phyloP scores from a whole-genome alignment of 2,888 invertebrate species.

The Magallana nippona region DNA sequence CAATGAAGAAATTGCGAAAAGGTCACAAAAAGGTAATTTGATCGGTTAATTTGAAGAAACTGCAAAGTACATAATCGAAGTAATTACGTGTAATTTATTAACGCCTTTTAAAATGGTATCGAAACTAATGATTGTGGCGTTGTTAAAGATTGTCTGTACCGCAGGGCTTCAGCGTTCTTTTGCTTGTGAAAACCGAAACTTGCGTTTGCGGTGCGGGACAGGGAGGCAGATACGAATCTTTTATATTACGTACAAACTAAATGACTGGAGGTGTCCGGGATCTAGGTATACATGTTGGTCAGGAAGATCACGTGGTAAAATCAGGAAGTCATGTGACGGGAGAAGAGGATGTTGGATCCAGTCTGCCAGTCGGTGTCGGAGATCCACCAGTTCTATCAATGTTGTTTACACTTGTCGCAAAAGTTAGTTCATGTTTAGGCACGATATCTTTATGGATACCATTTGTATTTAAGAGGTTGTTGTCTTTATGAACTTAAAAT shows the following conservation, averaged over 20 bases:
- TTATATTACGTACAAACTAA: background rate
- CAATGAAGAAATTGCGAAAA: background rate
- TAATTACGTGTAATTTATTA: too few relatives aligned
- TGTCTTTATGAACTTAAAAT: too few relatives aligned
- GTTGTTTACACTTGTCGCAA: slow-evolving; percentile 26
- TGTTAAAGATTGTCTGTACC: background rate
- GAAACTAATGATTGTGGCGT: too few relatives aligned
- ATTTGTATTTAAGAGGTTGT: too few relatives aligned
- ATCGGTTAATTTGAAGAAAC: too few relatives aligned
- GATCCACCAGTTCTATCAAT: background rate
- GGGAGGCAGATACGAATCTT: background rate
- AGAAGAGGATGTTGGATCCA: background rate
- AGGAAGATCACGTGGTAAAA: background rate
- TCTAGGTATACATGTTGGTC: slow-evolving; percentile 7
- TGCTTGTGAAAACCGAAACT: slow-evolving; percentile 1
- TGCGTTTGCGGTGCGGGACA: background rate
- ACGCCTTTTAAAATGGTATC: too few relatives aligned
- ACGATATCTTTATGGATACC: too few relatives aligned
- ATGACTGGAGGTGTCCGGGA: background rate
- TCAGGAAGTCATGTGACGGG: background rate
- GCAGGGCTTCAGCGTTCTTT: background rate
- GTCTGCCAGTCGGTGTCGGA: background rate
- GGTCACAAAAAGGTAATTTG: background rate
- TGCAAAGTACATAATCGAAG: too few relatives aligned
- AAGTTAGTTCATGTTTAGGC: background rate